These are phyloP conservation scores for Neoseiulus cucumeris DNA, from an alignment of 1,140 invertebrate species.

Conservation along the genomic window DNA sequence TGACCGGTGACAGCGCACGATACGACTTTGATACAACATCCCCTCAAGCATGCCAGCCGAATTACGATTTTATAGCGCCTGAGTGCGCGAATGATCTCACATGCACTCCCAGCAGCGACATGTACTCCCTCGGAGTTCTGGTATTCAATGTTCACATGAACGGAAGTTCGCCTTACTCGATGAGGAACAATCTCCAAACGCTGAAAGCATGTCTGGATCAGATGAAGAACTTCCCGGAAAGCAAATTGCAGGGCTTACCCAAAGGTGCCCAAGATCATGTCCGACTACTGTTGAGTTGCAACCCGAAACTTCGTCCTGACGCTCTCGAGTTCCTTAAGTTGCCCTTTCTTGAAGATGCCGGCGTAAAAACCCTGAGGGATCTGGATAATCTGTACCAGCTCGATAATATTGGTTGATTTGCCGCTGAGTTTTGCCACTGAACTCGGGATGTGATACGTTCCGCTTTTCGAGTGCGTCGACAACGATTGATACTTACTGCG, in stretches of 20 bases:
- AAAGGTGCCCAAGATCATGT: conserved; percentile 58
- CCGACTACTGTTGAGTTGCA: conserved; percentile 60
- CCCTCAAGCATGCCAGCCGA: conserved; percentile 50
- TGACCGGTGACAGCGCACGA: neutral
- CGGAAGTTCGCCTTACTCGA: conserved; percentile 34
- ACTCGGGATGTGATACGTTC: too few species aligned
- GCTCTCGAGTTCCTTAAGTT: conserved; percentile 77
- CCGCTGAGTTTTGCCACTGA: too few species aligned
- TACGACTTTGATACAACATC: conserved; percentile 52
- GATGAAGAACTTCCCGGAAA: conserved; percentile 42
- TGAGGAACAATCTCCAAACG: neutral
- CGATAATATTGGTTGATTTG: conserved; percentile 47
- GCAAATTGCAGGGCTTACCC: conserved; percentile 45
- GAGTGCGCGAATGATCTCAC: conserved; percentile 47
- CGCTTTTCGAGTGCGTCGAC: too few species aligned
- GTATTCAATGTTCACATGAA: conserved; percentile 52
- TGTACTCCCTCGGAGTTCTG: conserved; percentile 68
- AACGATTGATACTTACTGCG: conserved; percentile 56
- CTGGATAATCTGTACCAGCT: conserved; percentile 88
- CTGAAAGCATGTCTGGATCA: conserved; percentile 26
- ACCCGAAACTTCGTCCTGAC: conserved; percentile 59
- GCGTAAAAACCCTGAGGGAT: conserved; percentile 82
- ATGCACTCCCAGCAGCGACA: conserved; percentile 57
- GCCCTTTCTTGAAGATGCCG: conserved; percentile 79
- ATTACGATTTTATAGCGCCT: conserved; percentile 64